Percentiles rank a stretch among this genome's conserved stretches.
Conservation (phyloP, 2,113 vertebrate genomes). For the Phalacrocorax brasilianus region DNA sequence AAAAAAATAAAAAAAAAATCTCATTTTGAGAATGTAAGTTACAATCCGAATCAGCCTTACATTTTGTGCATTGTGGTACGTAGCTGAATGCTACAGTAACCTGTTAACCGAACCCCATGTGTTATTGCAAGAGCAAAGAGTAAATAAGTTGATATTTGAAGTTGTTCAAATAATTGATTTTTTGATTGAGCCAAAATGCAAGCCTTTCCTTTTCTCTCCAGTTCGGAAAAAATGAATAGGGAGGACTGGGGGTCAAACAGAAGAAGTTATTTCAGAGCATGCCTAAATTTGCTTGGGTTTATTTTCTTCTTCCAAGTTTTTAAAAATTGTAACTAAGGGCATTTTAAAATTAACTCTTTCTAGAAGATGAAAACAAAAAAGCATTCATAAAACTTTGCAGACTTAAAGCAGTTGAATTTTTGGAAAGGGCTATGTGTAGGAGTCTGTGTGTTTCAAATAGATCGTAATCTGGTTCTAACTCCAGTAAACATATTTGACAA, state of each 20-base stretch:
- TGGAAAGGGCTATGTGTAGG: background rate
- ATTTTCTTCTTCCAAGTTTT: background rate
- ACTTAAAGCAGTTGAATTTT: background rate
- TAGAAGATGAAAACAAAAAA: background rate
- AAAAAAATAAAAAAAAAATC: no score
- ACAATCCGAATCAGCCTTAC: background rate
- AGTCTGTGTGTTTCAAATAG: background rate
- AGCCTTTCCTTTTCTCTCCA: background rate
- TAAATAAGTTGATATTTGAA: background rate
- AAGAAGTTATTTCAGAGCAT: background rate
- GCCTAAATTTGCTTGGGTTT: background rate
- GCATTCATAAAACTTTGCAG: background rate
- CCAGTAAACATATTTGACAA: background rate
- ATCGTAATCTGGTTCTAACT: background rate
- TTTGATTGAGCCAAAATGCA: background rate
- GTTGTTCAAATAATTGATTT: constrained; percentile 24
- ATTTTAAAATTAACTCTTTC: background rate
- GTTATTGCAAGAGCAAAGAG: background rate
- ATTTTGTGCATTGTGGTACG: background rate
- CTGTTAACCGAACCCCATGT: background rate
- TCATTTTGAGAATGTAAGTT: background rate
- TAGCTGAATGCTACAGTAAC: background rate
- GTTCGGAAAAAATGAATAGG: background rate
- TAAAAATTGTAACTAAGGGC: background rate
- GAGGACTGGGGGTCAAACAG: background rate